phyloP scores from a whole-genome alignment of 2,113 vertebrate genomes.

The Cisticola juncidis region DNA sequence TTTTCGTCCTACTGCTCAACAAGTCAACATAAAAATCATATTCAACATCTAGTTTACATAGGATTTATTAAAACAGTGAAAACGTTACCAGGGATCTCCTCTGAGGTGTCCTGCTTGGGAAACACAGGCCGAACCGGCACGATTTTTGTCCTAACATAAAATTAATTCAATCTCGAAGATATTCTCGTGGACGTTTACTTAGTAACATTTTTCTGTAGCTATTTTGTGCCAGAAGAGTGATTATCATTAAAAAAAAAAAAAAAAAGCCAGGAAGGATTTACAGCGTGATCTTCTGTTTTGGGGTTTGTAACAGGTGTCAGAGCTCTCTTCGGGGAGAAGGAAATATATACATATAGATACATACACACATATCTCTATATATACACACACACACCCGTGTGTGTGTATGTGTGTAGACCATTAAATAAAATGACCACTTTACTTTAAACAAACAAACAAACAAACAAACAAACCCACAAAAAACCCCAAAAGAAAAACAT shows the following conservation, averaged over 20 bases:
- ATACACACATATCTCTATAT: background rate
- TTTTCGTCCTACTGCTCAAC: background rate
- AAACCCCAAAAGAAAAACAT: background rate
- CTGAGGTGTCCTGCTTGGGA: background rate
- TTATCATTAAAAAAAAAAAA: background rate
- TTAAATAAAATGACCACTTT: background rate
- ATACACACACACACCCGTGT: rapidly evolving
- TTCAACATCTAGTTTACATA: too few species aligned
- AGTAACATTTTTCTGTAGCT: background rate
- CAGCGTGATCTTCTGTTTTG: background rate
- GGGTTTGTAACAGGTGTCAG: slow-evolving; percentile 34
- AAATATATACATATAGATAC: too few species aligned
- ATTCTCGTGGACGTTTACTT: background rate
- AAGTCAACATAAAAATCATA: background rate
- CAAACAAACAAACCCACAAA: background rate
- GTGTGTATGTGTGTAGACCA: background rate
- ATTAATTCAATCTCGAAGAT: background rate
- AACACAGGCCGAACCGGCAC: rapidly evolving
- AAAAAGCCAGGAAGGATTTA: background rate
- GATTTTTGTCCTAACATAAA: rapidly evolving
- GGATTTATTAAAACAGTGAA: background rate
- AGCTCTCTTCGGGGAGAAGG: background rate
- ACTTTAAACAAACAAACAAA: background rate
- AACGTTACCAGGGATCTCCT: background rate
- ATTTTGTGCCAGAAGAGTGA: background rate